These are phyloP conservation scores for Shinisaurus crocodilurus DNA, from an alignment of 2,113 vertebrate genomes.

Conservation along the genomic window DNA sequence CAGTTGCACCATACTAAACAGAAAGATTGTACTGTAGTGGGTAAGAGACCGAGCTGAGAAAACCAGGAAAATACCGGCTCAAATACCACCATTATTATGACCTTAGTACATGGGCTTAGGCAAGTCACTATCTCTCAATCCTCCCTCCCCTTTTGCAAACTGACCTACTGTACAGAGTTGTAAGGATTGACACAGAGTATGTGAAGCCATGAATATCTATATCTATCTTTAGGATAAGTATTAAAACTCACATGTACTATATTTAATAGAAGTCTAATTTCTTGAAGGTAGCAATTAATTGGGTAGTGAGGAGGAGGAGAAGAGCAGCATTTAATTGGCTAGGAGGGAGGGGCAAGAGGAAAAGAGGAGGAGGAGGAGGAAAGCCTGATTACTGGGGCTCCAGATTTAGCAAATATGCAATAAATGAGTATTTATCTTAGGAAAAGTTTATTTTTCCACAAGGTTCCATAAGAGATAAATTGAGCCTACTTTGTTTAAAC, in stretches of 20 bases:
- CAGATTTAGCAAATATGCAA: not conserved
- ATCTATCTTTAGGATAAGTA: not conserved
- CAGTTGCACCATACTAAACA: not conserved
- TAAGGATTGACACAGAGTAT: not conserved
- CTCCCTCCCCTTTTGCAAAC: not conserved
- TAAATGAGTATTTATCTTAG: not conserved
- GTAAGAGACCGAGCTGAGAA: not conserved
- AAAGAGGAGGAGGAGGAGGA: not conserved
- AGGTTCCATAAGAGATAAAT: slow-evolving; percentile 46
- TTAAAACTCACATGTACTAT: not conserved
- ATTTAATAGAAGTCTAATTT: not conserved
- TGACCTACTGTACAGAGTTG: not conserved
- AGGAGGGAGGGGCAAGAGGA: not conserved
- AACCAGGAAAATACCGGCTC: not conserved
- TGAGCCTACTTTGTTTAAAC: slow-evolving; percentile 47
- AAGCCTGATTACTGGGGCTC: not conserved
- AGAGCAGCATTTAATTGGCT: not conserved
- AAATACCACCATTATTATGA: not conserved
- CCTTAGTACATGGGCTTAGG: not conserved
- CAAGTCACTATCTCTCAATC: not conserved
- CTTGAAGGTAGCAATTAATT: not conserved
- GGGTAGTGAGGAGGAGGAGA: not conserved
- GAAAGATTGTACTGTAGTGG: not conserved
- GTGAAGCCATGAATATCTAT: not conserved
- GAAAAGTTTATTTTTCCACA: not conserved